Evolutionary conservation across 2,797 vertebrate species (phyloP), one percentile per base, ranked within the genome.

Genomic region (Alfaro cultratus): DNA sequence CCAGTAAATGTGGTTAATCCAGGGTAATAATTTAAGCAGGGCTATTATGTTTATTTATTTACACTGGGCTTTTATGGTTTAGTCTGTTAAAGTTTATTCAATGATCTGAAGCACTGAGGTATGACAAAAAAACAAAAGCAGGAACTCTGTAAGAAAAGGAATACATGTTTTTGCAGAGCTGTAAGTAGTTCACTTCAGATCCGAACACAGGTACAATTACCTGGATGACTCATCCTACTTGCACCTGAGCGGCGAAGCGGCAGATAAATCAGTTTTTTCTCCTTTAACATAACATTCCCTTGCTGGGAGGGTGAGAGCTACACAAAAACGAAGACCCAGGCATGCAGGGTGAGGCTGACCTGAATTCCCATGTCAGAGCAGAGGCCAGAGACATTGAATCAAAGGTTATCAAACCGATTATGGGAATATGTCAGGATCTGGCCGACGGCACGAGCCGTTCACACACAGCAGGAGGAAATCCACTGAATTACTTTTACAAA

Each of bases 281-380:
- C 74, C 87, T 89, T 77, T 88, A 78, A 78, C 78, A 84, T 83
- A 73, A 74, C 92, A 93, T 93, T 94, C 90, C 83, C 87, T 86
- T 55, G 49, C 73, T 67, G 91, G 93, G 86, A 83, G 88, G 91
- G 91, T 84, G 85, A 92, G 80, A 68, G 78, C 23, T 41, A n/a
- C 80, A 39, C 15, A 79, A 82, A 85, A 62, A 77, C 76, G 36
- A 77, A 53, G 46, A 72, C 51, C 77, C 46, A 83, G 53, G 78
- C 85, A 88, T 10, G 10, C 77, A 91, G 88, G 91, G 93, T 51
- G 91, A 91, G 92, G 91, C 90, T 18, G 9, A 77, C 77, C 85
- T 81, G 92, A 93, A 92, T 93, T 93, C 90, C 81, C 79, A 11
- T 83, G 83, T 87, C 79, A 87, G 70, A 47, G 49, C 29, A 84